These are phyloP conservation scores for Omphaloscelis lunosa DNA, from an alignment of 2,888 invertebrate species.

Conservation along the genomic window DNA sequence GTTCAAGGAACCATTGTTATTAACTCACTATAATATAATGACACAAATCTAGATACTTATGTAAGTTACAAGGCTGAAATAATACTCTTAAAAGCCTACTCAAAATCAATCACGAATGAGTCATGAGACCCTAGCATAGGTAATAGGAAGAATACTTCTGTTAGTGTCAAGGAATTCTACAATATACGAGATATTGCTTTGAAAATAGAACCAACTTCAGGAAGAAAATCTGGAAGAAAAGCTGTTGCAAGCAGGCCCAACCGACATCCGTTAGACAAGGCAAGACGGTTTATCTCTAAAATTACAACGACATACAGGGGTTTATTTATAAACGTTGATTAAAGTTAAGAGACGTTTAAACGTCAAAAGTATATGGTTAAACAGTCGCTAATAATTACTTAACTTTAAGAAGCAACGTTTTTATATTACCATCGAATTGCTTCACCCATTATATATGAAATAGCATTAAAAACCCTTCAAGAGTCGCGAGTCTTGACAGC, in stretches of 20 bases:
- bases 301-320: too few relatives aligned
- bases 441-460: too few relatives aligned
- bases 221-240: neutral
- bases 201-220: neutral
- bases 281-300: neutral
- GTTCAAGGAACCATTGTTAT: slow-evolving; percentile 30
- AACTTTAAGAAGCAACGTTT: too few relatives aligned
- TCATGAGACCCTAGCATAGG: neutral
- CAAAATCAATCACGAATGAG: neutral
- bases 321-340: too few relatives aligned
- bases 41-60: neutral
- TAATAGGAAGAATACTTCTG: neutral
- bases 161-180: neutral
- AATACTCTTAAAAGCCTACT: neutral
- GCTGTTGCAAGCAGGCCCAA: neutral
- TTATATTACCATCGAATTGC: too few relatives aligned
- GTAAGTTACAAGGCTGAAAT: neutral
- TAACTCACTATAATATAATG: neutral
- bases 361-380: too few relatives aligned
- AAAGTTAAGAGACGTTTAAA: too few relatives aligned
- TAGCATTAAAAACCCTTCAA: neutral
- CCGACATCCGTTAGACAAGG: neutral
- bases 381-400: too few relatives aligned
- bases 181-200: neutral
- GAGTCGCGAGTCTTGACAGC: neutral